Evolutionary conservation across 2,797 vertebrate genomes (phyloP).

Genomic region (Paratrypauchen microcephalus): DNA sequence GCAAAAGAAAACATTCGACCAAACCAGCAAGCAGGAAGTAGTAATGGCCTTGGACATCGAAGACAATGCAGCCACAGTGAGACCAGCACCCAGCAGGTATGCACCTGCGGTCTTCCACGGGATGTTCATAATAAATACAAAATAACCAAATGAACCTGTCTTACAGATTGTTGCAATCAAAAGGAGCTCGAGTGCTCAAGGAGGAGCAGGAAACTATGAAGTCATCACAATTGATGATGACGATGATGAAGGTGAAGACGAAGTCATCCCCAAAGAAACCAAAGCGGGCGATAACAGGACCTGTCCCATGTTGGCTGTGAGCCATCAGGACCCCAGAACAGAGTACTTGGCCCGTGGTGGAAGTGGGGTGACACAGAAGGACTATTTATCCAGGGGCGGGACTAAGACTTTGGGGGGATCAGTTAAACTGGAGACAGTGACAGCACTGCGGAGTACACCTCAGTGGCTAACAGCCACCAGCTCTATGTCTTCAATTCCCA

Average conservation of each 20-base stretch:
- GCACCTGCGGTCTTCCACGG: background rate
- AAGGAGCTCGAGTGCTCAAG: conserved; percentile 72
- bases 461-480: conserved; percentile 65
- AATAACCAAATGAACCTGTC: background rate
- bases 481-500: conserved; percentile 47
- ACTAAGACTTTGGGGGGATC: conserved; percentile 67
- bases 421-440: conserved; percentile 78
- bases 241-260: conserved; percentile 58
- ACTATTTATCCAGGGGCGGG: conserved; percentile 81
- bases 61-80: conserved; percentile 68
- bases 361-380: conserved; percentile 51
- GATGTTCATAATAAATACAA: background rate
- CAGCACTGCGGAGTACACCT: conserved; percentile 75
- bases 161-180: conserved; percentile 70
- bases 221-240: conserved; percentile 72
- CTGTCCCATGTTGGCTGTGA: conserved; percentile 43
- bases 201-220: conserved; percentile 65
- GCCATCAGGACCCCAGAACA: conserved; percentile 61
- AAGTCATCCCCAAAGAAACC: conserved; percentile 29
- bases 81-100: conserved; percentile 69
- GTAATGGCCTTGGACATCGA: conserved; percentile 72
- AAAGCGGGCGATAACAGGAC: conserved; percentile 42
- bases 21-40: conserved; percentile 50
- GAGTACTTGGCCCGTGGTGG: conserved; percentile 83
- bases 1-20: conserved; percentile 77